phyloP scores from a whole-genome alignment of 2,797 vertebrate species.

The Sciaenops ocellatus region DNA sequence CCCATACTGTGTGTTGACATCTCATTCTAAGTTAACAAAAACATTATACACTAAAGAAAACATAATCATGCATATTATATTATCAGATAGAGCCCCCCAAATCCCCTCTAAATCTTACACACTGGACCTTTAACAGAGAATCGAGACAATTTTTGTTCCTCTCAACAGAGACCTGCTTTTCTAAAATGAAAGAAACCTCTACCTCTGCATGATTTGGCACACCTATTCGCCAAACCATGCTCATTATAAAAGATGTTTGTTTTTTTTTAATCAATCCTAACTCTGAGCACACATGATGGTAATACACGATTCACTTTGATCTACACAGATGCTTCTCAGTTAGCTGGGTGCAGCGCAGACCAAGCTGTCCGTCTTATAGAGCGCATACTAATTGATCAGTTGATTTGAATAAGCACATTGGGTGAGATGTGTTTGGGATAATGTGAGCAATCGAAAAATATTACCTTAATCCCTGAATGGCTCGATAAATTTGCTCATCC shows the following conservation, averaged over 20 bases:
- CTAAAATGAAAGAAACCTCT: neutral
- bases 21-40: no score
- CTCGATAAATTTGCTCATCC: no score
- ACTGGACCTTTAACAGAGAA: no score
- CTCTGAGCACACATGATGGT: neutral
- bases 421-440: neutral
- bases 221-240: neutral
- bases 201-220: neutral
- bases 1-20: no score
- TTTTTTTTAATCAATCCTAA: neutral
- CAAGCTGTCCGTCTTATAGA: constrained; percentile 7
- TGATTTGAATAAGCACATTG: constrained; percentile 6
- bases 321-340: constrained; percentile 22
- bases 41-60: neutral
- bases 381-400: neutral
- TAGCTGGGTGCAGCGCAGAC: neutral
- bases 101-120: no score
- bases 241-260: neutral
- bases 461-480: neutral
- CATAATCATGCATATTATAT: no score
- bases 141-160: neutral
- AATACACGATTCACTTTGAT: constrained; percentile 10
- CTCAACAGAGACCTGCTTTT: neutral
- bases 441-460: neutral
- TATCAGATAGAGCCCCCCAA: no score